phyloP scores from a whole-genome alignment of 2,113 vertebrate species.

The Alethe diademata region DNA sequence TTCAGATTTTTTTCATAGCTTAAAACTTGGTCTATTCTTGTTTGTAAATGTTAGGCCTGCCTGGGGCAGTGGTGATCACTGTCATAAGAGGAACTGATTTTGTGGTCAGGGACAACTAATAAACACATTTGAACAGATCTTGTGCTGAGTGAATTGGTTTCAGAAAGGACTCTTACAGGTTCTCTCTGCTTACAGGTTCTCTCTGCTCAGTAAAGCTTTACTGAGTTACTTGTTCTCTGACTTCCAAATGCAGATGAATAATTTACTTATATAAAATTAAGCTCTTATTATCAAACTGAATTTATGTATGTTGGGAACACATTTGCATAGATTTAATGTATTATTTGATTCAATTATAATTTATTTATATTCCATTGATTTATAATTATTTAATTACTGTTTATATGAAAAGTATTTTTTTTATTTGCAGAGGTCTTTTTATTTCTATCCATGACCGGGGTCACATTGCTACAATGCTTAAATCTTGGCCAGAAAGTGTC shows the following conservation, averaged over 20 bases:
- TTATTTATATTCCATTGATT: background rate
- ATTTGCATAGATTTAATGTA: background rate
- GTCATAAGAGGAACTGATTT: background rate
- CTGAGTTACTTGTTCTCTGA: background rate
- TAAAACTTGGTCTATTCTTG: background rate
- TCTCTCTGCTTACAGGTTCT: background rate
- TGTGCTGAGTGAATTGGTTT: background rate
- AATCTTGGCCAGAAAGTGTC: slow-evolving; percentile 89
- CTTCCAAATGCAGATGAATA: background rate
- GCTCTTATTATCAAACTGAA: background rate
- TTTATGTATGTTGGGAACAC: background rate
- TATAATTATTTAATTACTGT: background rate
- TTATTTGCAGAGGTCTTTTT: slow-evolving; percentile 87
- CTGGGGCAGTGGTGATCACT: background rate
- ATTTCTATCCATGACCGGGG: slow-evolving; percentile 91
- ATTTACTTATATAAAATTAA: background rate
- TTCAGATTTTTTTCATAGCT: background rate
- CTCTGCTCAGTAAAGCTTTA: background rate
- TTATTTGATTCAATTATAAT: background rate
- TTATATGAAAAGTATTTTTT: background rate
- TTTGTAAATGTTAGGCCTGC: background rate
- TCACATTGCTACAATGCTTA: slow-evolving; percentile 88
- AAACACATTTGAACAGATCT: background rate
- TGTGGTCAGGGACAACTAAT: background rate
- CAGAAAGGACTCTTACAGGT: background rate